Percentiles rank a stretch among this genome's conserved stretches.
phyloP scores from a whole-genome alignment of 1,140 invertebrate genomes.

The Metopolophium dirhodum region DNA sequence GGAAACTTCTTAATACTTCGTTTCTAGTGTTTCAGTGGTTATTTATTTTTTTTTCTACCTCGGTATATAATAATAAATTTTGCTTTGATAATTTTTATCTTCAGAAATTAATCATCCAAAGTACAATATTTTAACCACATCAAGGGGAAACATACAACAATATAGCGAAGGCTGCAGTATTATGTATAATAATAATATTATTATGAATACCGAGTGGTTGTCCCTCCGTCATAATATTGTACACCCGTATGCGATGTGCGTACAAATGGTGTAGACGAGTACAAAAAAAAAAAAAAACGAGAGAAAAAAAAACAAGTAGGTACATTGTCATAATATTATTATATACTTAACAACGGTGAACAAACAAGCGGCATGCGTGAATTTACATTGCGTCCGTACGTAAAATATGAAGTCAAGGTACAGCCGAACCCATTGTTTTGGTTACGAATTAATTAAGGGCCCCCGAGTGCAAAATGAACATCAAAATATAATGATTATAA shows the following conservation, averaged over 20 bases:
- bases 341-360: not conserved
- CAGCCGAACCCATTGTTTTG: not conserved
- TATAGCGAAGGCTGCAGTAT: not conserved
- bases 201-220: not conserved
- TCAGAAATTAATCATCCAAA: not conserved
- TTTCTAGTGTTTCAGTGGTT: not conserved
- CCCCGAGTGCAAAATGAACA: not conserved
- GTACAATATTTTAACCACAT: slow-evolving; percentile 35
- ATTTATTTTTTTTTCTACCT: not conserved
- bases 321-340: not conserved
- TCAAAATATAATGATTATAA: not conserved
- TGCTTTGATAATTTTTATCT: not conserved
- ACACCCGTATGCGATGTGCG: not conserved
- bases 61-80: not conserved
- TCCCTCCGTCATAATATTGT: not conserved
- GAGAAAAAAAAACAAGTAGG: not conserved
- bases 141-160: not conserved
- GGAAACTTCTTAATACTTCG: not conserved
- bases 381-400: not conserved
- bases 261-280: not conserved
- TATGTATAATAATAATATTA: not conserved
- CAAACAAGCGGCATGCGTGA: not conserved
- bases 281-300: not conserved
- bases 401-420: not conserved
- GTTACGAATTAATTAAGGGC: not conserved